Base-by-base conservation (phyloP, 2,113 vertebrate species). In the Lophotis ruficrista region DNA sequence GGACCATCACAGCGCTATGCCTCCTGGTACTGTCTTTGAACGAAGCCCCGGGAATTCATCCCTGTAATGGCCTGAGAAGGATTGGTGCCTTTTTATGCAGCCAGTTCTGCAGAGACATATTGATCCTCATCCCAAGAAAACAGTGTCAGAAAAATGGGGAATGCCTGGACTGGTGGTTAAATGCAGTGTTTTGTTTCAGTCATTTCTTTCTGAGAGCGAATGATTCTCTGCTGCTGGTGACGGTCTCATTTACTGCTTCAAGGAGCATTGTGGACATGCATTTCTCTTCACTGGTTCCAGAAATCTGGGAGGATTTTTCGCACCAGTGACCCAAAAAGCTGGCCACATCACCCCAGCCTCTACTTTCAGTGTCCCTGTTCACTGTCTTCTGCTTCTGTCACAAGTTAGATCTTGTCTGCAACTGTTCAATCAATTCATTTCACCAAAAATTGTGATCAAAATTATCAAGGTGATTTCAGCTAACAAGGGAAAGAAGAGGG, bases 391-490 rank as follows among this genome's bases (percentile, higher is more conserved):
- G 71, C 86, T 93, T 90, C 58, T 38, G 43, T 69, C 70, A 87
- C 30, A 68, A 73, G 76, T 69, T 93, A 94, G 70, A 81, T 80
- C 54, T 92, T 92, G 21, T 77, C 61, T 93, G 33, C 65, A 50
- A 53, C 60, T 72, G 38, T 91, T 96, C 94, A 89, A 77, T 98
- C 96, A 97, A 72, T 96, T 90, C 16, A 25, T 97, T 96, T 97
- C 95, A 94, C 66, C 87, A 92, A 93, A 96, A 95, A 82, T 89
- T 83, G 57, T 16, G 48, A 97, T 87, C 58, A 93, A 95, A 97
- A 97, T 97, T 94, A 94, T 79, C 53, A 38, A 94, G 90, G 83
- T 97, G 90, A 88, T 97, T 97, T 97, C 76, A 95, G 87, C 72
- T 87, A 95, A 79, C 28, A 65, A 90, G 87, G 70, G 69, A 91